A percentile compares a stretch with the other conserved stretches of the same genome.
phyloP scores from a whole-genome alignment of 2,888 invertebrate species.

The Pseudococcus longispinus region DNA sequence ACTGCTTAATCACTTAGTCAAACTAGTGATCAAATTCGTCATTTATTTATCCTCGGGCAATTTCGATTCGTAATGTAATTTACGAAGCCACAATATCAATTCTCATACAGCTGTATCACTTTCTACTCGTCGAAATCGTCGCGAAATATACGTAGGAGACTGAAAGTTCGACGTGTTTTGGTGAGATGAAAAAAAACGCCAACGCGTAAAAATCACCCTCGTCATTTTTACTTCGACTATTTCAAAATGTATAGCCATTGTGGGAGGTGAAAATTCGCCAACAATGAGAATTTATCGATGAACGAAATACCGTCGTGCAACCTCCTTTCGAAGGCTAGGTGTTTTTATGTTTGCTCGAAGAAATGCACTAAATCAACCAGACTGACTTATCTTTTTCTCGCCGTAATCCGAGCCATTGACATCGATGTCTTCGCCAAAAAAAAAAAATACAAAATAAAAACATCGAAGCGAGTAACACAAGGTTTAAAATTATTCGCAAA shows the following conservation, averaged over 20 bases:
- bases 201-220: conserved; percentile 4
- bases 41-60: neutral
- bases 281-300: conserved; percentile 26
- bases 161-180: neutral
- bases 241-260: neutral
- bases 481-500: neutral
- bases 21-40: neutral
- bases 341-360: neutral
- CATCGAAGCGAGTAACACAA: neutral
- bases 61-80: conserved; percentile 22
- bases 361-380: neutral
- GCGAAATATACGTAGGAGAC: neutral
- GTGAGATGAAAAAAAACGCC: neutral
- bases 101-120: neutral
- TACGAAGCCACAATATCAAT: neutral
- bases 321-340: neutral
- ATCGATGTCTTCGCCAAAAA: neutral
- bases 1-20: neutral
- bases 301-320: neutral
- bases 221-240: conserved; percentile 29
- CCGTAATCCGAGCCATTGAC: neutral
- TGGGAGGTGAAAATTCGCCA: neutral
- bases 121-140: neutral
- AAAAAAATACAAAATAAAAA: neutral
- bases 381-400: neutral